These are phyloP conservation scores for Anoura caudifer DNA, from an alignment of 2,113 vertebrate species.

Conservation along the genomic window DNA sequence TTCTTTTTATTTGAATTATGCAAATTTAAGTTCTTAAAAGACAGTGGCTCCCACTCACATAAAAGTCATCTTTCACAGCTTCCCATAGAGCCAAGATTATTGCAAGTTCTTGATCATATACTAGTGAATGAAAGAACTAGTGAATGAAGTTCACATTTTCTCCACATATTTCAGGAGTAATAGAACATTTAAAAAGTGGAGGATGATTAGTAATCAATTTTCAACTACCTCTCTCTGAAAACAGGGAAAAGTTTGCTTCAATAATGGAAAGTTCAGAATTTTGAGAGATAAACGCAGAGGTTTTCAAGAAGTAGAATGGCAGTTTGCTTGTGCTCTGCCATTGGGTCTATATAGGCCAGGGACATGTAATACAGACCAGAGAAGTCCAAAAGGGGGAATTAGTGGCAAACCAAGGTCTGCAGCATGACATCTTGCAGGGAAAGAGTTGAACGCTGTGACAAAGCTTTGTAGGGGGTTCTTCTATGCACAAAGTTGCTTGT, in stretches of 20 bases:
- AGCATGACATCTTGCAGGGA: background rate
- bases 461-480: background rate
- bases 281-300: background rate
- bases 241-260: background rate
- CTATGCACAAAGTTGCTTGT: background rate
- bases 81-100: background rate
- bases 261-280: background rate
- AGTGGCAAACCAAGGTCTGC: background rate
- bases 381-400: background rate
- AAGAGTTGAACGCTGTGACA: background rate
- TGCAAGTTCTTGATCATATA: background rate
- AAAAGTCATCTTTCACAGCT: background rate
- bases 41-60: background rate
- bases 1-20: background rate
- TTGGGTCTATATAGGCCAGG: no score
- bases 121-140: background rate
- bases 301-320: background rate
- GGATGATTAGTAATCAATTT: background rate
- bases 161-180: background rate
- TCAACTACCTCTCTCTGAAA: background rate
- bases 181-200: background rate
- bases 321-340: background rate
- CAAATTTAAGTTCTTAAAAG: background rate
- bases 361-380: background rate
- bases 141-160: background rate